phyloP scores from a whole-genome alignment of 2,113 vertebrate genomes.

The Colinus virginianus region DNA sequence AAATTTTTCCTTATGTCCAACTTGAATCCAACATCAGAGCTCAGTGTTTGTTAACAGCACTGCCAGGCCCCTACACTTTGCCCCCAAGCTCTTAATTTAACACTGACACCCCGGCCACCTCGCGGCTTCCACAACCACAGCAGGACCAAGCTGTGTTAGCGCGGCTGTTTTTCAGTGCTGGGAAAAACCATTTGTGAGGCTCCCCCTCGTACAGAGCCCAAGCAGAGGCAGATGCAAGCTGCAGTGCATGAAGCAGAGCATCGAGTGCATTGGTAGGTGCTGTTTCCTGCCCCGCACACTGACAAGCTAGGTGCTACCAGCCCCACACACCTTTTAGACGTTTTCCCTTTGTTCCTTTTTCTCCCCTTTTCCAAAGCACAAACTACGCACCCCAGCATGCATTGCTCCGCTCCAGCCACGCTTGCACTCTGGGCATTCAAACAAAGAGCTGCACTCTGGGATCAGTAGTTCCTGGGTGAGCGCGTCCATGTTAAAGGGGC shows the following conservation, averaged over 20 bases:
- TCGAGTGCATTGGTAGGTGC: fast-evolving
- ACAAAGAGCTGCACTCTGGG: slow-evolving; percentile 13
- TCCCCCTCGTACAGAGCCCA: background rate
- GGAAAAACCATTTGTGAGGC: background rate
- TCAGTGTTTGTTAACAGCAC: too few relatives aligned
- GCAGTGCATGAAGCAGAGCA: background rate
- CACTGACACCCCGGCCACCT: background rate
- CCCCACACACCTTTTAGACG: fast-evolving
- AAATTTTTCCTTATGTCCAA: too few relatives aligned
- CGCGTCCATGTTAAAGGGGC: slow-evolving; percentile 47
- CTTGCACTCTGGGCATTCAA: fast-evolving
- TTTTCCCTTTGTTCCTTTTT: background rate
- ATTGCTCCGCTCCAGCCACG: background rate
- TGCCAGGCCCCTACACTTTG: too few relatives aligned
- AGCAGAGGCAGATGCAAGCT: background rate
- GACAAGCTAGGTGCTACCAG: fast-evolving
- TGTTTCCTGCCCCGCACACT: background rate
- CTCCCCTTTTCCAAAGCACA: background rate
- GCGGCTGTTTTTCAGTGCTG: background rate
- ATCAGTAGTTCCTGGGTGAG: background rate
- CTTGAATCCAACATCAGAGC: too few relatives aligned
- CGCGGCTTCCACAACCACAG: background rate
- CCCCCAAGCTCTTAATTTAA: background rate
- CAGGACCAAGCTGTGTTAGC: background rate
- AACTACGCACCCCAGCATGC: slow-evolving; percentile 46